phyloP scores from a whole-genome alignment of 1,140 invertebrate genomes.

The Trichonephila clavata region DNA sequence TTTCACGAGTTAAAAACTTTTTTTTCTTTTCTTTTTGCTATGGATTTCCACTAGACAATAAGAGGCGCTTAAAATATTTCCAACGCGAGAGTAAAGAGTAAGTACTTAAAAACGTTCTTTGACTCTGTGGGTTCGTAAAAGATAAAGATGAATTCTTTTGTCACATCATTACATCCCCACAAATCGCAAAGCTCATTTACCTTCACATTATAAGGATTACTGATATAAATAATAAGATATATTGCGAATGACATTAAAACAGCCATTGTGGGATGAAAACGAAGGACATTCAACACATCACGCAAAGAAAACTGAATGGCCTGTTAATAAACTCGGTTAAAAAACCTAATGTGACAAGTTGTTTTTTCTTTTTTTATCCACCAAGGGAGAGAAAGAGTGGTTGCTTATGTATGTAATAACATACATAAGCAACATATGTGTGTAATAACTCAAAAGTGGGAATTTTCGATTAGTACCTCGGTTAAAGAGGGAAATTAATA shows the following conservation, averaged over 20 bases:
- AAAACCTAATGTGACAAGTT: not conserved
- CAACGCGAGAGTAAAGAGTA: no score
- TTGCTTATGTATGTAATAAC: no score
- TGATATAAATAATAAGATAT: conserved; percentile 8
- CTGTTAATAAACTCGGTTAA: not conserved
- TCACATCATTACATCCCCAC: not conserved
- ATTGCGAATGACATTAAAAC: conserved; percentile 1
- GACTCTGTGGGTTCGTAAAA: no score
- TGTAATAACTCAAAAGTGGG: not conserved
- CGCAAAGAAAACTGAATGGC: not conserved
- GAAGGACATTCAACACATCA: not conserved
- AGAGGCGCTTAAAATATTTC: no score
- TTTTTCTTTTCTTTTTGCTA: no score
- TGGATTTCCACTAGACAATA: no score
- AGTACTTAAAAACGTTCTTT: no score
- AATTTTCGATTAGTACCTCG: not conserved
- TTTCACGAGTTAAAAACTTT: no score
- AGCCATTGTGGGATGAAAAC: conserved; percentile 1
- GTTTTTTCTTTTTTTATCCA: not conserved
- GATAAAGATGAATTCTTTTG: not conserved
- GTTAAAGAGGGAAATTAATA: not conserved
- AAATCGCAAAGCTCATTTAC: conserved; percentile 2
- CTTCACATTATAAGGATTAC: conserved; percentile 20
- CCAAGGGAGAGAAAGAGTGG: no score
- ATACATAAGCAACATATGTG: no score